phyloP scores from a whole-genome alignment of 2,113 vertebrate genomes.

The Sinocyclocheilus grahami region DNA sequence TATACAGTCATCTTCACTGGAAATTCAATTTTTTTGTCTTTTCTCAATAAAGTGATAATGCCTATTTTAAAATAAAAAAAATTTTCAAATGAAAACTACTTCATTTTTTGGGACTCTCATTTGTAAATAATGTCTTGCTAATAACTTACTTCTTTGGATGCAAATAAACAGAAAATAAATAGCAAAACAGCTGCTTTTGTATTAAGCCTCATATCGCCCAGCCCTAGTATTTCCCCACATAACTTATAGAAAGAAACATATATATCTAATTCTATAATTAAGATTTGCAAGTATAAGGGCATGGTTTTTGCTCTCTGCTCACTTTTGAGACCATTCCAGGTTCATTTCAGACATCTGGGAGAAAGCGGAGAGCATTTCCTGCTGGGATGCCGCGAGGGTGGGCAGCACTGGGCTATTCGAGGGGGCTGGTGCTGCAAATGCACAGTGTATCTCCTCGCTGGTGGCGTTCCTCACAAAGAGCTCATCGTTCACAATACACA shows the following conservation, averaged over 20 bases:
- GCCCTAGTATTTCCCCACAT: not conserved
- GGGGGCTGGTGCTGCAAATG: slow-evolving; percentile 85
- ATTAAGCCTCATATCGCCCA: not conserved
- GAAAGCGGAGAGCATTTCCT: slow-evolving; percentile 89
- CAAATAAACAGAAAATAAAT: not conserved
- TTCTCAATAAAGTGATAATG: not conserved
- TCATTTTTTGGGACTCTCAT: not conserved
- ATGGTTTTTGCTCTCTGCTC: slow-evolving; percentile 50
- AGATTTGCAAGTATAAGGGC: not conserved
- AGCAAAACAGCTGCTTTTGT: not conserved
- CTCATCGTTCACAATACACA: slow-evolving; percentile 91
- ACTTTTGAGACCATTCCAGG: slow-evolving; percentile 95
- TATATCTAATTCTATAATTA: not conserved
- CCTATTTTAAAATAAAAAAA: not conserved
- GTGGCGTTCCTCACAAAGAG: slow-evolving; percentile 88
- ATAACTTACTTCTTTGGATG: not conserved
- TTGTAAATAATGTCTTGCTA: not conserved
- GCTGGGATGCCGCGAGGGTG: slow-evolving; percentile 82
- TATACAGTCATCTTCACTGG: not conserved
- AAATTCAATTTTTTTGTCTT: not conserved
- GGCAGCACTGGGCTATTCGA: slow-evolving; percentile 90
- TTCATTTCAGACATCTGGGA: slow-evolving; percentile 90
- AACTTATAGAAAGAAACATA: not conserved
- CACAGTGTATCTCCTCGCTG: slow-evolving; percentile 83
- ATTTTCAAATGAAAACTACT: not conserved